A percentile compares a stretch with the other conserved stretches of the same genome.
Conservation (phyloP, 2,113 vertebrate species). For the Hippocampus comes region DNA sequence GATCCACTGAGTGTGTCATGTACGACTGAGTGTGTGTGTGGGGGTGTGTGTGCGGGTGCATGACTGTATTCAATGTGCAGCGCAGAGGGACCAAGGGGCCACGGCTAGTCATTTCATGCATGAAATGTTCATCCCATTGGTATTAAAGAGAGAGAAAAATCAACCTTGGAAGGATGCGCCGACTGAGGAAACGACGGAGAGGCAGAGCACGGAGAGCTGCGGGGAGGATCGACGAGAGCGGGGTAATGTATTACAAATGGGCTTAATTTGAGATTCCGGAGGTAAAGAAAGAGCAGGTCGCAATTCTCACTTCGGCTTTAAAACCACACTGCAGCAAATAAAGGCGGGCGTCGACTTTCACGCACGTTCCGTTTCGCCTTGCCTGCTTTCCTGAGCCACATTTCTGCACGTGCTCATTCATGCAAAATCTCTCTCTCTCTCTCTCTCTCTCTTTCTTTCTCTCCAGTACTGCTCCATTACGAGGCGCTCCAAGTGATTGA, state of each 20-base stretch:
- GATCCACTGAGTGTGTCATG: conserved; percentile 10
- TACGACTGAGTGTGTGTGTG: conserved; percentile 5
- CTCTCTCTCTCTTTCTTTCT: background rate
- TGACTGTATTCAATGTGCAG: conserved; percentile 1
- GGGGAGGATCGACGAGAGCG: conserved; percentile 8
- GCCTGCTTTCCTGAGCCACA: conserved; percentile 14
- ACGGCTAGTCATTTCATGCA: conserved; percentile 60
- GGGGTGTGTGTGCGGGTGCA: conserved; percentile 10
- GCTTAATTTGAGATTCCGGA: conserved; percentile 28
- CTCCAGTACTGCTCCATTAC: conserved; percentile 31
- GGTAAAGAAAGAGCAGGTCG: conserved; percentile 21
- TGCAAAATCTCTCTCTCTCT: conserved; percentile 2
- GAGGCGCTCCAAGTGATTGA: conserved; percentile 36
- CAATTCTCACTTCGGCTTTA: conserved; percentile 24
- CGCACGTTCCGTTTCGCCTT: background rate
- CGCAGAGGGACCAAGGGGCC: conserved; percentile 27
- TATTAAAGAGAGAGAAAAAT: conserved; percentile 45
- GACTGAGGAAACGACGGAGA: conserved; percentile 25
- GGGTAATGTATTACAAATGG: conserved; percentile 30
- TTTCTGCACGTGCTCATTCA: conserved; percentile 25
- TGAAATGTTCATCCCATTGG: conserved; percentile 57
- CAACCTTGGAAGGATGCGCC: conserved; percentile 40
- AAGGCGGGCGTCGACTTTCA: conserved; percentile 6
- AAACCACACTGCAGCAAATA: conserved; percentile 29
- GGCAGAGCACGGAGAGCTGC: conserved; percentile 11